Percentiles rank a stretch among this genome's conserved stretches.
These are phyloP conservation scores for Scolopax mira DNA, from an alignment of 2,113 vertebrate species.

Conservation along the genomic window DNA sequence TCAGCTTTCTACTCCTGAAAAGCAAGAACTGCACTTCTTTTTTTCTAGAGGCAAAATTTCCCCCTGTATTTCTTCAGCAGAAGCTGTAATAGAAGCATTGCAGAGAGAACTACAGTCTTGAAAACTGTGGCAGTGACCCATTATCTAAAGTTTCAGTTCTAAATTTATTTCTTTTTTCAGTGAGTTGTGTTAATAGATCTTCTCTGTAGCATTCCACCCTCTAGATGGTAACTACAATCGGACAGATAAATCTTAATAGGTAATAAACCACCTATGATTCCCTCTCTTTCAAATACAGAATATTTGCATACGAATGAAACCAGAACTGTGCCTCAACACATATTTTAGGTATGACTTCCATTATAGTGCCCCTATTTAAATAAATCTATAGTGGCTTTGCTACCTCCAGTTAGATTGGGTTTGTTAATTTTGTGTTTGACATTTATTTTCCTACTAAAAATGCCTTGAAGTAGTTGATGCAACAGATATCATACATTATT, in stretches of 20 bases:
- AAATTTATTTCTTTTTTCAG: not conserved
- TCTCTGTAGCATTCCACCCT: not conserved
- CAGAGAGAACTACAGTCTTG: not conserved
- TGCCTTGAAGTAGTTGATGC: not conserved
- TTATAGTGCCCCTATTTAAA: not conserved
- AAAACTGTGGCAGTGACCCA: not conserved
- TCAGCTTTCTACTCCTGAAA: not conserved
- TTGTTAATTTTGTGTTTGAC: slow-evolving; percentile 48
- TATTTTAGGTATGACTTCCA: not conserved
- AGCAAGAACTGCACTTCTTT: not conserved
- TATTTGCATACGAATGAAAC: slow-evolving; percentile 13
- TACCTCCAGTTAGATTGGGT: not conserved
- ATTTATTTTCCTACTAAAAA: slow-evolving; percentile 57
- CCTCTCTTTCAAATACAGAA: not conserved
- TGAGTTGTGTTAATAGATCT: not conserved
- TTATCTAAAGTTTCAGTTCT: not conserved
- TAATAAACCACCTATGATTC: not conserved
- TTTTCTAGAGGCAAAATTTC: slow-evolving; percentile 10
- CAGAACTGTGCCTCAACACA: not conserved
- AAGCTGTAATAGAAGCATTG: not conserved
- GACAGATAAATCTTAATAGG: not conserved
- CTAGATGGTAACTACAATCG: not conserved
- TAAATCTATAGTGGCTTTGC: slow-evolving; percentile 23
- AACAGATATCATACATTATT: slow-evolving; percentile 14
- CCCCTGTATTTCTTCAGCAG: not conserved